phyloP scores from a whole-genome alignment of 2,888 invertebrate genomes.

The Lycia hirtaria region DNA sequence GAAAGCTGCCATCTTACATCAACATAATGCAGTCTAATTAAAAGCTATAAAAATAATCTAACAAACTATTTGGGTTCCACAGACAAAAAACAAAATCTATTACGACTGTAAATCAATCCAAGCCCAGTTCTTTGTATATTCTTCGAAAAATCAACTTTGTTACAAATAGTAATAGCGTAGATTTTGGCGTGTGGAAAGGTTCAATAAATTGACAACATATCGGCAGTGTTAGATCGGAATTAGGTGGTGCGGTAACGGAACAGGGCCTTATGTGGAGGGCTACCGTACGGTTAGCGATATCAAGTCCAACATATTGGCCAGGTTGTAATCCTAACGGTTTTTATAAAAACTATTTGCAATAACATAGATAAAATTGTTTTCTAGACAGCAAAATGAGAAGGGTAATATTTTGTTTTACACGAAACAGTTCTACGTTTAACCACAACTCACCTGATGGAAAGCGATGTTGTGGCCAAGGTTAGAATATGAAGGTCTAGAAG shows the following conservation, averaged over 20 bases:
- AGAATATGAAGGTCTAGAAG: no score
- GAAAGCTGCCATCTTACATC: not conserved
- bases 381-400: not conserved
- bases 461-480: no score
- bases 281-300: conserved; percentile 35
- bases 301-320: conserved; percentile 15
- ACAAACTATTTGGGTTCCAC: conserved; percentile 11
- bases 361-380: not conserved
- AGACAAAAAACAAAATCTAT: conserved; percentile 19
- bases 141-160: not conserved
- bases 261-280: conserved; percentile 35
- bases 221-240: conserved; percentile 23
- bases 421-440: no score
- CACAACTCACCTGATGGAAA: no score
- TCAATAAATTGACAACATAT: conserved; percentile 19
- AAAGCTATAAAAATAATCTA: conserved; percentile 3
- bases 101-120: conserved; percentile 19
- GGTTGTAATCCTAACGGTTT: not conserved
- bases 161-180: not conserved
- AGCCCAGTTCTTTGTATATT: not conserved
- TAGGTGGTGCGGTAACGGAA: conserved; percentile 42
- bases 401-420: not conserved
- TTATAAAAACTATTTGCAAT: not conserved
- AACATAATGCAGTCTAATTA: conserved; percentile 1
- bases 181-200: not conserved